Evolutionary conservation across 1,140 invertebrate species (phyloP), one percentile per base, ranked within the genome.

Genomic region (Drosophila serrata): DNA sequence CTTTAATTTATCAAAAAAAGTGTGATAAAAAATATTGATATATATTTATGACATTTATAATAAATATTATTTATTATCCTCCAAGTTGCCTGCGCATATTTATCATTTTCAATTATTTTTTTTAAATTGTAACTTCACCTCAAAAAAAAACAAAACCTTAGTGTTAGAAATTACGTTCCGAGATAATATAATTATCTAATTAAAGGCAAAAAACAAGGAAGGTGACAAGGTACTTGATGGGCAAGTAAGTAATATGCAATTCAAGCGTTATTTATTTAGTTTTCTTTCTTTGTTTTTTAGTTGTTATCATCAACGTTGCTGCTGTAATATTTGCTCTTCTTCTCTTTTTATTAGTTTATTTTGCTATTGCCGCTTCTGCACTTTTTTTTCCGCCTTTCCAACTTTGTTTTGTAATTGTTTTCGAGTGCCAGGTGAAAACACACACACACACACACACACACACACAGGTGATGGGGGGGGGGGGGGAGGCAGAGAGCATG

Each of bases 331-430:
- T 58, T 75, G 51, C 60, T 33, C 60, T 56, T 45, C 45, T 67
- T 49, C 19, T 33, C 15, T n/a, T 39, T 64, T 69, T 42, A 53
- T 45, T 70, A 55, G 43, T 45, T 48, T 46, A 39, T 55, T 69
- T 46, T 55, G 39, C 24, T 12, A 19, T 27, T 67, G 17, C 17
- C 9, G 31, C 19, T 15, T 24, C 33, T 56, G 63, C 48, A 69
- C 40, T 39, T 64, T 43, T 60, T 37, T 60, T 61, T 46, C 19
- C 56, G 35, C 29, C 40, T 19, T 53, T 19, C 31, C 46, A 31
- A 61, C 74, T 77, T 77, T 61, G 75, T 69, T 77, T 69, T 77
- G 74, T 77, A 77, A 77, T 77, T 77, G 64, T 69, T 77, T 49
- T 77, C 56, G 42, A 77, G 74, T 69, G 75, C 19, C 40, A 29